Base-by-base conservation (phyloP, 2,888 invertebrate genomes). In the Euplexia lucipara region DNA sequence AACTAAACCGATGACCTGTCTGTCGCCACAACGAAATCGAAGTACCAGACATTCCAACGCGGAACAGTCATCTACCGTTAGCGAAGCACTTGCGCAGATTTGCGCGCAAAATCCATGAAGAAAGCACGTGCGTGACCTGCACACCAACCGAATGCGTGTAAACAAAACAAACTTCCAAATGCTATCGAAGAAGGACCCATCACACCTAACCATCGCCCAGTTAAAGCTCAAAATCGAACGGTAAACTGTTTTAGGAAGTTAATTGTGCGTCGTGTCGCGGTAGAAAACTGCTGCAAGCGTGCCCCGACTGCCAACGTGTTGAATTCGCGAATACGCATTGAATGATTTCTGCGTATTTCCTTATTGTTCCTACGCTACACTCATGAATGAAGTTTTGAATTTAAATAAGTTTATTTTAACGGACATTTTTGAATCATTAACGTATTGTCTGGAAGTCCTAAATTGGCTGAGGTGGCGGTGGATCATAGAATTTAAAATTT, bases 31-130 rank as follows among this genome's bases (percentile, higher is more conserved):
- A 78, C 76, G 32, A 79, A 70, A 82, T 75, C 70, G 65, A 79
- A 74, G 75, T 72, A 85, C 79, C 76, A 74, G 83, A 85, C 91
- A 92, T 92, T 91, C 92, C 90, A 86, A 89, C 87, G 91, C 89
- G 90, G 89, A 89, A 90, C 91, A 87, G 86, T 84, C 87, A 86
- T 87, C 88, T 91, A 93, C 95, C 95, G 95, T 95, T 95, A 95
- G 84, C 78, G 78, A 86, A 86, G 84, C 88, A 83, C 87, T 90
- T 86, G 90, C 87, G 82, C 86, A 90, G 91, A 91, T 93, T 94
- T 90, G 92, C 93, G 91, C 91, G 93, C 93, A 91, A 95, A 93
- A 93, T 91, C 86, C 90, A 88, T 90, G 91, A 94, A 93, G 95
- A 94, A 94, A 94, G 94, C 94, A 90, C 84, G 90, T 89, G 88